phyloP scores from a whole-genome alignment of 2,888 invertebrate species.

The Parnassius apollo region DNA sequence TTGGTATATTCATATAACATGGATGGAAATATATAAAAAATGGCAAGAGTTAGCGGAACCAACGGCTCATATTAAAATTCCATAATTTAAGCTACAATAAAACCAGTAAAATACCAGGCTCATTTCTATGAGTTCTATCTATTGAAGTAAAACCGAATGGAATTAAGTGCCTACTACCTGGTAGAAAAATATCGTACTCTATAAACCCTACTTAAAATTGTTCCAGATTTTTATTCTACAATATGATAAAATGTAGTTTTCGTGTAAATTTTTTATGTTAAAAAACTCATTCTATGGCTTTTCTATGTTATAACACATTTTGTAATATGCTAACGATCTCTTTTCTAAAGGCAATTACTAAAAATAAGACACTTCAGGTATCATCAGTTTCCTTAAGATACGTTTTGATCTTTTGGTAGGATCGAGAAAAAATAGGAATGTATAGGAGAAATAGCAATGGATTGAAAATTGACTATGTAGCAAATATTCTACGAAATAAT shows the following conservation, averaged over 20 bases:
- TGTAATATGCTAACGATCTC: constrained; percentile 75
- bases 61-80: constrained; percentile 48
- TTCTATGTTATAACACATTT: constrained; percentile 71
- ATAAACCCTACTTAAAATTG: constrained; percentile 73
- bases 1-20: constrained; percentile 62
- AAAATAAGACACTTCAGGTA: constrained; percentile 78
- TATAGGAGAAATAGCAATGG: constrained; percentile 63
- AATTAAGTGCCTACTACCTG: constrained; percentile 73
- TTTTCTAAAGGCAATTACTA: constrained; percentile 75
- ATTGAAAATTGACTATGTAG: constrained; percentile 38
- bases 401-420: constrained; percentile 53
- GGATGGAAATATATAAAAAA: constrained; percentile 74
- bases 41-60: constrained; percentile 72
- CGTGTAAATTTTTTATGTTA: constrained; percentile 46
- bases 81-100: constrained; percentile 63
- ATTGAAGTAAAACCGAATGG: constrained; percentile 59
- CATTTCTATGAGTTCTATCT: constrained; percentile 64
- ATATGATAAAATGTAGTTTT: constrained; percentile 51
- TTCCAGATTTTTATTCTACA: constrained; percentile 59
- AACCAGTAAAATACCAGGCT: constrained; percentile 68
- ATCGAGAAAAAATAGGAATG: constrained; percentile 67
- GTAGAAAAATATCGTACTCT: constrained; percentile 71
- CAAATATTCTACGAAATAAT: constrained; percentile 11
- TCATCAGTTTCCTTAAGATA: constrained; percentile 70
- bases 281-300: constrained; percentile 59